Conservation (phyloP, 2,113 vertebrate species). For the Crocuta crocuta region DNA sequence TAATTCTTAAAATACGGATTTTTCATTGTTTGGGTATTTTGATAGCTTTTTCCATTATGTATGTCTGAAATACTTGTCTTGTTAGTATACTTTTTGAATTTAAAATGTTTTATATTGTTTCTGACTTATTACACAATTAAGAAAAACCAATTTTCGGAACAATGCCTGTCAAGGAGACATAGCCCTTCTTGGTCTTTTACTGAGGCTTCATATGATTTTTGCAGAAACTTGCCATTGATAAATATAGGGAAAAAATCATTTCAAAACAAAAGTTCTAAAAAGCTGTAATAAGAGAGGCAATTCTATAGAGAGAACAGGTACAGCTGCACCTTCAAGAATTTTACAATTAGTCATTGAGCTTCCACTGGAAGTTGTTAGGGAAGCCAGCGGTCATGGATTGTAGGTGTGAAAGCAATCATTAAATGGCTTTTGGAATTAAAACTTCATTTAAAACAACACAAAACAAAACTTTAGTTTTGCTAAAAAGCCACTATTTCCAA, state of each 20-base stretch:
- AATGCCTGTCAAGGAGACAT: not conserved
- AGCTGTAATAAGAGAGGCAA: not conserved
- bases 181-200: not conserved
- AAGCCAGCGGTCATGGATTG: not conserved
- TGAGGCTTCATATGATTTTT: not conserved
- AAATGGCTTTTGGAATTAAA: conserved; percentile 27
- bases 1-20: not conserved
- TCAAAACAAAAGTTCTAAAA: not conserved
- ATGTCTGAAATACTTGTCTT: not conserved
- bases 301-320: not conserved
- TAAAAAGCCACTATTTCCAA: not conserved
- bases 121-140: not conserved
- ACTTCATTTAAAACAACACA: not conserved
- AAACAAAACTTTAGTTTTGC: not conserved
- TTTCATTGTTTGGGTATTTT: not conserved
- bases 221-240: not conserved
- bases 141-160: not conserved
- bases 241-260: not conserved
- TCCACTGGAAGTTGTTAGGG: conserved; percentile 12
- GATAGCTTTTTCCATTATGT: conserved; percentile 15
- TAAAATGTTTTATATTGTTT: not conserved
- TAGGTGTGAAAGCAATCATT: not conserved
- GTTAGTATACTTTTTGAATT: not conserved
- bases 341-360: not conserved
- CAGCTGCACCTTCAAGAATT: not conserved